Conservation (phyloP, 2,888 invertebrate species). For the Epirrhoe alternata region DNA sequence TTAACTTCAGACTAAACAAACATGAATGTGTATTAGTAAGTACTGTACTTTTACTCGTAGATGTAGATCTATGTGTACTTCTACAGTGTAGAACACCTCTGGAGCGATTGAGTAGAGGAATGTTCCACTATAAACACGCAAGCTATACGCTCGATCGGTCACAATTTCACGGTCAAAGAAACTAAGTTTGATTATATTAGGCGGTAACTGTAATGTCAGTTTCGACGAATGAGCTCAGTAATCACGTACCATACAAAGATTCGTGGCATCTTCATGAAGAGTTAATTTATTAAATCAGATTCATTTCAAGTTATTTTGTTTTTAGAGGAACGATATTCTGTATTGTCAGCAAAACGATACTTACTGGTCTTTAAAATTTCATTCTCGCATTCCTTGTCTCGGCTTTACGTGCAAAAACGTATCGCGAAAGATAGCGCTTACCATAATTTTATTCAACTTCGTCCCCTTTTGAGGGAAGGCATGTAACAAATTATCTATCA, state of each 20-base stretch:
- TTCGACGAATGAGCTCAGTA: slow-evolving; percentile 68
- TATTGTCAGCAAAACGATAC: slow-evolving; percentile 18
- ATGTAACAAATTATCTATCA: slow-evolving; percentile 53
- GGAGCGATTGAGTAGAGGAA: slow-evolving; percentile 23
- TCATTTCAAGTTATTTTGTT: not conserved
- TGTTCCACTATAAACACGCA: slow-evolving; percentile 63
- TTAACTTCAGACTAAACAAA: not conserved
- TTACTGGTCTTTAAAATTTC: slow-evolving; percentile 37
- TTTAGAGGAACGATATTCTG: not conserved
- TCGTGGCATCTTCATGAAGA: slow-evolving; percentile 7
- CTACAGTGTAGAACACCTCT: not conserved
- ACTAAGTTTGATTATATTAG: slow-evolving; percentile 62
- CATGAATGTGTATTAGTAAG: not conserved
- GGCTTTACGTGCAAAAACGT: slow-evolving; percentile 36
- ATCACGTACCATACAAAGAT: slow-evolving; percentile 50
- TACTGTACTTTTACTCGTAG: not conserved
- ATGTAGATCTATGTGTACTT: not conserved
- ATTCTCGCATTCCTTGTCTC: slow-evolving; percentile 30
- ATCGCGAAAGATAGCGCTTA: slow-evolving; percentile 37
- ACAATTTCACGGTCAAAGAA: slow-evolving; percentile 80
- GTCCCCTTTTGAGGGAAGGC: slow-evolving; percentile 42
- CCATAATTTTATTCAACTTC: slow-evolving; percentile 40
- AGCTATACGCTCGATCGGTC: slow-evolving; percentile 70
- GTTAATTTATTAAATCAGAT: slow-evolving; percentile 6
- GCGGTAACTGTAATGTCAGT: slow-evolving; percentile 61